Conservation (phyloP, 2,113 vertebrate genomes). For the Spilogale gracilis region DNA sequence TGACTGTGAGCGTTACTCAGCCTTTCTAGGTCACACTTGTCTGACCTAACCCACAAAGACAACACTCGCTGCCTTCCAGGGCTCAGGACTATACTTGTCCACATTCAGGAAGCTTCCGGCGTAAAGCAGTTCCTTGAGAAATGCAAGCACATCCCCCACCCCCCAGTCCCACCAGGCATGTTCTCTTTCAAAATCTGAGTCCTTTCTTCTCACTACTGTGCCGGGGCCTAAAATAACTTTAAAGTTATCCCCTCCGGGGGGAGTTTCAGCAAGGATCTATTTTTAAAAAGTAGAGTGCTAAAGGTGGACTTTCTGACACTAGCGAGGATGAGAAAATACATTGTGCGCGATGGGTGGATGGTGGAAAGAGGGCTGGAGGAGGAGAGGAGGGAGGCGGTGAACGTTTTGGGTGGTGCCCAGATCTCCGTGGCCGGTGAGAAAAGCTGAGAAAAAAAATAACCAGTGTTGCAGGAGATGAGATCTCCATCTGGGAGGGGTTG, state of each 20-base stretch:
- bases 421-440: neutral
- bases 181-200: neutral
- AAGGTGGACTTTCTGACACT: neutral
- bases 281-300: neutral
- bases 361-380: neutral
- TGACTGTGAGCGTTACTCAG: neutral
- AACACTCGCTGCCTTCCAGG: neutral
- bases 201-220: neutral
- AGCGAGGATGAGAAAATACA: neutral
- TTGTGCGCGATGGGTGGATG: fast-evolving
- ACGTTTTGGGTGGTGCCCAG: fast-evolving
- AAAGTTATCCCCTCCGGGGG: neutral
- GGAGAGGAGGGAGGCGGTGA: no score
- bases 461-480: fast-evolving
- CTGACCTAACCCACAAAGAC: neutral
- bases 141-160: neutral
- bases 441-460: neutral
- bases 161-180: neutral
- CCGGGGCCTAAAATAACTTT: neutral
- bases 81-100: neutral
- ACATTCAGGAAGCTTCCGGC: fast-evolving
- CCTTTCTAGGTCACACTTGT: neutral
- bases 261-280: neutral
- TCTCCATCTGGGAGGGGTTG: neutral
- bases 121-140: neutral